Evolutionary conservation across 2,113 vertebrate genomes (phyloP).

Genomic region (Columbina picui): DNA sequence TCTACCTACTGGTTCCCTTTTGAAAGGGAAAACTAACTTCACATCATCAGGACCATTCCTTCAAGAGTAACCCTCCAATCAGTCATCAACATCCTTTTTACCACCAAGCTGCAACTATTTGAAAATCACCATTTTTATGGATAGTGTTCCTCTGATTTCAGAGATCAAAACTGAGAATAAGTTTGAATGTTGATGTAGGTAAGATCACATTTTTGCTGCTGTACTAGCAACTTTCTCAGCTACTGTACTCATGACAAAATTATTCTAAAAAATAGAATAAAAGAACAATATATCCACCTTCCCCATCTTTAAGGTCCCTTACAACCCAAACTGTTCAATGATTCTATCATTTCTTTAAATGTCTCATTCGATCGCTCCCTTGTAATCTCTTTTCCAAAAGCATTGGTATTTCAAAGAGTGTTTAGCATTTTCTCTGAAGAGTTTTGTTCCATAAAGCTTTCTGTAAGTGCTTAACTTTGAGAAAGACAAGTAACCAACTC

Average conservation of each 20-base stretch:
- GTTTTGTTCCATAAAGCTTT: background rate
- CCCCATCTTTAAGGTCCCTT: no score
- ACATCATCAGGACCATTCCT: background rate
- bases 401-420: background rate
- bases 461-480: background rate
- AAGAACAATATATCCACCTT: background rate
- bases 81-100: background rate
- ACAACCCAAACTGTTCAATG: no score
- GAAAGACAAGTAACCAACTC: background rate
- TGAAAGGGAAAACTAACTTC: background rate
- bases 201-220: background rate
- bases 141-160: background rate
- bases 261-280: background rate
- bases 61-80: background rate
- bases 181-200: accelerated
- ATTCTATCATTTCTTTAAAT: background rate
- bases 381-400: background rate
- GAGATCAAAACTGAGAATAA: background rate
- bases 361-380: background rate
- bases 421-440: background rate
- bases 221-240: background rate
- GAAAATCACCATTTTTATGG: background rate
- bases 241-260: background rate
- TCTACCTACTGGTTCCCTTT: background rate
- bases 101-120: background rate